phyloP scores from a whole-genome alignment of 2,113 vertebrate species.

The Caretta caretta region DNA sequence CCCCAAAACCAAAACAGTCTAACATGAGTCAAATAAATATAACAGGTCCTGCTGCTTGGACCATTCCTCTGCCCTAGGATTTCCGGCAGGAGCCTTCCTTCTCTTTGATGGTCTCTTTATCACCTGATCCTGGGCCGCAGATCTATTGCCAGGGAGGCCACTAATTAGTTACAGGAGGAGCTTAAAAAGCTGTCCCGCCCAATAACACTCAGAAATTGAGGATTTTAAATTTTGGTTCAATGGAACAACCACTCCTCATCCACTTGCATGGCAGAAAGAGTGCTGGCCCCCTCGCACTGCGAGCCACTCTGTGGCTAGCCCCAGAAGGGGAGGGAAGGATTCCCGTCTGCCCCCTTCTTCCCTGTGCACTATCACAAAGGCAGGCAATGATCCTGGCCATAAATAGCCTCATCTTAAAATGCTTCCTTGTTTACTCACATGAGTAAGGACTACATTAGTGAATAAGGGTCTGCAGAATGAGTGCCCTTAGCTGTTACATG shows the following conservation, averaged over 20 bases:
- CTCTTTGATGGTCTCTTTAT: neutral
- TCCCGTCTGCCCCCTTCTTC: fast-evolving
- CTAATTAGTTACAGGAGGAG: neutral
- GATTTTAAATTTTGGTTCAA: neutral
- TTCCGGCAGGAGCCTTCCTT: neutral
- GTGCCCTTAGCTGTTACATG: neutral
- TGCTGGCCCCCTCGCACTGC: neutral
- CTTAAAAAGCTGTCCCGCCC: neutral
- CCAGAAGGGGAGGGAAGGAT: neutral
- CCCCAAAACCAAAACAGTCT: fast-evolving
- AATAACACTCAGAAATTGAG: neutral
- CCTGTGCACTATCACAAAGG: neutral
- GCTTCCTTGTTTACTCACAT: neutral
- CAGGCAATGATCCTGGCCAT: neutral
- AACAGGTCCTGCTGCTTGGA: neutral
- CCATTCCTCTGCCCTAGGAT: neutral
- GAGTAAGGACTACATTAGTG: neutral
- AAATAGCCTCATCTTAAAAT: neutral
- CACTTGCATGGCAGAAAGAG: neutral
- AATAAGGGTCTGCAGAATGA: neutral
- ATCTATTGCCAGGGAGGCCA: neutral
- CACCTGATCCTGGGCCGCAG: neutral
- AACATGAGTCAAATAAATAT: neutral
- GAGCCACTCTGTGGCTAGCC: neutral
- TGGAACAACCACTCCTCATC: neutral